These are phyloP conservation scores for Hartigia nigra DNA, from an alignment of 2,888 invertebrate genomes.

Conservation along the genomic window DNA sequence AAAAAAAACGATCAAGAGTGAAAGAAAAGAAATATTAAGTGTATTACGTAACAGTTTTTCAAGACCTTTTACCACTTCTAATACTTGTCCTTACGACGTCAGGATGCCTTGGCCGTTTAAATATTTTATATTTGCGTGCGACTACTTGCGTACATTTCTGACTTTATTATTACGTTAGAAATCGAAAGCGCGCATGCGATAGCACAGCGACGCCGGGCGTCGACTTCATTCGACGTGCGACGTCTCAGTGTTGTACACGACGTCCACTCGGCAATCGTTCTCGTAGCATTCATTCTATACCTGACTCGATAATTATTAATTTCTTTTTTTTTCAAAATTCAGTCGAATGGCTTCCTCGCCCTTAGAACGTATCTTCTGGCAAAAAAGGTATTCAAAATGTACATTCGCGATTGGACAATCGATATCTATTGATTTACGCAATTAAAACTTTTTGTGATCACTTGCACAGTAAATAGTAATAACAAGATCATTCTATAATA, in stretches of 20 bases:
- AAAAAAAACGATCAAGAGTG: too few relatives aligned
- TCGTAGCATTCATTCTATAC: conserved; percentile 2
- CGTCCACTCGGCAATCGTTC: conserved; percentile 15
- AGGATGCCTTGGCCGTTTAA: not conserved
- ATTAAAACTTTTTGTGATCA: too few relatives aligned
- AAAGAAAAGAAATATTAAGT: too few relatives aligned
- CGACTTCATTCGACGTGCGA: conserved; percentile 49
- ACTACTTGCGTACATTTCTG: conserved; percentile 12
- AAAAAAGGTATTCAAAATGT: too few relatives aligned
- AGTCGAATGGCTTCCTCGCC: conserved; percentile 37
- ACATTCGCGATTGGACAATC: too few relatives aligned
- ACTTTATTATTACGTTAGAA: conserved; percentile 27
- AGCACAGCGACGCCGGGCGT: conserved; percentile 40
- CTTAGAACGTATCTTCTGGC: conserved; percentile 24
- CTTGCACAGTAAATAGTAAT: too few relatives aligned
- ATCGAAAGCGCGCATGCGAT: conserved; percentile 34
- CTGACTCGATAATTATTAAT: conserved; percentile 10
- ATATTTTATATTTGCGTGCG: conserved; percentile 13
- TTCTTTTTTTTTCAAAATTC: conserved; percentile 12
- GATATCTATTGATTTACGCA: too few relatives aligned
- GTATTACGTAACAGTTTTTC: too few relatives aligned
- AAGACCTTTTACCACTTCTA: too few relatives aligned
- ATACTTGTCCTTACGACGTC: too few relatives aligned
- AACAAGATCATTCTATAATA: not conserved
- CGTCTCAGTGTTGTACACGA: conserved; percentile 43